phyloP scores from a whole-genome alignment of 2,113 vertebrate species.

The Castor canadensis region DNA sequence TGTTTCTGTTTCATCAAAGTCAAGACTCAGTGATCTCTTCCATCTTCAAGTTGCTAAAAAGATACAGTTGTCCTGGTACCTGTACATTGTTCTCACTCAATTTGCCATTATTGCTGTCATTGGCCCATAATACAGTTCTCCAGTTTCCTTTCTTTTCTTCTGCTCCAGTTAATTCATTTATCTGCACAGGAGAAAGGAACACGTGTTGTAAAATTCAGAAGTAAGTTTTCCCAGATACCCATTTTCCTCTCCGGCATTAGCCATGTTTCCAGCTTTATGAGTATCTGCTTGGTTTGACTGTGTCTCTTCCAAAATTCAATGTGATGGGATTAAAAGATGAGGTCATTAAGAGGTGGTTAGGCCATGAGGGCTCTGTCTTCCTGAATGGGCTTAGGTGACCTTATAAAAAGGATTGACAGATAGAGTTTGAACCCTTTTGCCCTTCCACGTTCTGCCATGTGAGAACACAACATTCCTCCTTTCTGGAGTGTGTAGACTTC shows the following conservation, averaged over 20 bases:
- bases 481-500: background rate
- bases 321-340: too few species aligned
- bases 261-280: too few species aligned
- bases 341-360: too few species aligned
- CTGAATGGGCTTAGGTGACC: too few species aligned
- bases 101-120: background rate
- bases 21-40: background rate
- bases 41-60: background rate
- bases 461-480: too few species aligned
- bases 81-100: background rate
- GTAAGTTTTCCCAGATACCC: background rate
- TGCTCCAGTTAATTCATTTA: background rate
- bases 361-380: background rate
- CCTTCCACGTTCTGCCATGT: too few species aligned
- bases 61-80: rapidly evolving
- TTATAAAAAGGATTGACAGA: too few species aligned
- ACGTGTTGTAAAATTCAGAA: background rate
- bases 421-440: rapidly evolving
- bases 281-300: background rate
- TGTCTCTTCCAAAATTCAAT: background rate
- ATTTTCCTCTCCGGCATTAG: too few species aligned
- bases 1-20: background rate
- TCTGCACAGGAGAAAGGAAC: background rate
- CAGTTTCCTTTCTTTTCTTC: background rate
- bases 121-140: background rate